Evolutionary conservation across 2,113 vertebrate genomes (phyloP).

Genomic region (Clinocottus analis): DNA sequence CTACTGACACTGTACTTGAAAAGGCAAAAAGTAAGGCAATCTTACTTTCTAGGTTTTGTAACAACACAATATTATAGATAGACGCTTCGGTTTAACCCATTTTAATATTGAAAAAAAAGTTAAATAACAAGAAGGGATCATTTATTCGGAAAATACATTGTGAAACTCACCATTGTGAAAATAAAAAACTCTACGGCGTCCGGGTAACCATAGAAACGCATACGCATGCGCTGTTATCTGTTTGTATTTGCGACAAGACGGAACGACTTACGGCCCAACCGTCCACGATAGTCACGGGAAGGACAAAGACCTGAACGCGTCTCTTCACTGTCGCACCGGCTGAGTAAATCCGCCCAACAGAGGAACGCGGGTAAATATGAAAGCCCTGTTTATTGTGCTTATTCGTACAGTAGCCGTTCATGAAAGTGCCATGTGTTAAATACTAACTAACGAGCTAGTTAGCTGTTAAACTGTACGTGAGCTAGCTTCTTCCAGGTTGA

Average conservation of each 20-base stretch:
- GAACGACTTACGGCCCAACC: not conserved
- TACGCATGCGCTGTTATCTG: slow-evolving; percentile 48
- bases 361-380: not conserved
- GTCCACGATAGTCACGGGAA: not conserved
- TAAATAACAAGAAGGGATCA: fast-evolving
- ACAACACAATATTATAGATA: not conserved
- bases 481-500: not conserved
- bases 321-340: not conserved
- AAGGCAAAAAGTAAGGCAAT: too few species aligned
- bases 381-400: not conserved
- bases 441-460: not conserved
- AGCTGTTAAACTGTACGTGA: not conserved
- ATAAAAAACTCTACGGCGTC: not conserved
- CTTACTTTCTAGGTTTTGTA: not conserved
- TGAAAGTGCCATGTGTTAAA: not conserved
- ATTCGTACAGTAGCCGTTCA: not conserved
- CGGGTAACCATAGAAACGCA: slow-evolving; percentile 52
- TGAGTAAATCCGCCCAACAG: not conserved
- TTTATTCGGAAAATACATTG: not conserved
- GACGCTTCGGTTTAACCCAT: not conserved
- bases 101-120: not conserved
- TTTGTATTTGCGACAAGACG: slow-evolving; percentile 61
- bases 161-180: slow-evolving; percentile 57
- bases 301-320: slow-evolving; percentile 12
- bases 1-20: not conserved